These are phyloP conservation scores for Cepaea hortensis DNA, from an alignment of 2,888 invertebrate species.

Conservation along the genomic window DNA sequence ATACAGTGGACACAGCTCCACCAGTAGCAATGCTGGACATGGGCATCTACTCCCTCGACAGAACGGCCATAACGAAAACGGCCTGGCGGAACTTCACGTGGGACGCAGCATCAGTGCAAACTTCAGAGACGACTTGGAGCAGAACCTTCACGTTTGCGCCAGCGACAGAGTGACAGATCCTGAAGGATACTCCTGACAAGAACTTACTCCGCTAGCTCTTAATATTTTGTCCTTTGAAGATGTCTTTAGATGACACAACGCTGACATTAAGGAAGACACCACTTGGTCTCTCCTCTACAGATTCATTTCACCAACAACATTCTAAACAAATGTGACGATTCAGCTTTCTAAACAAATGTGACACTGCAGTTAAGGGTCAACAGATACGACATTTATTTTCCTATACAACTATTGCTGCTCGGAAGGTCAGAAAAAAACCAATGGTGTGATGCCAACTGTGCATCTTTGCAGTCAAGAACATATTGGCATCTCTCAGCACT, in stretches of 20 bases:
- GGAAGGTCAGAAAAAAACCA: too few relatives aligned
- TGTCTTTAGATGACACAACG: background rate
- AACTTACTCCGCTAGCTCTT: slow-evolving; percentile 27
- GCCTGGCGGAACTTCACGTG: slow-evolving; percentile 31
- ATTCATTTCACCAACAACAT: background rate
- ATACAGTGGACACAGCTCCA: slow-evolving; percentile 38
- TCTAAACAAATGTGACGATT: background rate
- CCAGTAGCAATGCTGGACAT: slow-evolving; percentile 16
- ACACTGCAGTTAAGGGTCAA: too few relatives aligned
- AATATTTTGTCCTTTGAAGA: slow-evolving; percentile 13
- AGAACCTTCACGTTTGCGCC: slow-evolving; percentile 34
- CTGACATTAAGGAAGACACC: background rate
- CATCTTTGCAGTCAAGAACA: too few relatives aligned
- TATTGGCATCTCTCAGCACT: too few relatives aligned
- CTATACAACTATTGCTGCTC: too few relatives aligned
- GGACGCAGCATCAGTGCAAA: slow-evolving; percentile 45
- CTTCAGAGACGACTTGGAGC: slow-evolving; percentile 16
- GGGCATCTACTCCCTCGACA: slow-evolving; percentile 37
- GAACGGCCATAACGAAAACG: slow-evolving; percentile 40
- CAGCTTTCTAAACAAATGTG: too few relatives aligned
- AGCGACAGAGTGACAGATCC: slow-evolving; percentile 47
- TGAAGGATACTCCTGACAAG: slow-evolving; percentile 44
- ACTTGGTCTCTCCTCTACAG: background rate
- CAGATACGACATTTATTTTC: too few relatives aligned
- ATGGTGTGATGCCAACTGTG: too few relatives aligned